Evolutionary conservation across 1,140 invertebrate species (phyloP).

Genomic region (Heliconius melpomene): DNA sequence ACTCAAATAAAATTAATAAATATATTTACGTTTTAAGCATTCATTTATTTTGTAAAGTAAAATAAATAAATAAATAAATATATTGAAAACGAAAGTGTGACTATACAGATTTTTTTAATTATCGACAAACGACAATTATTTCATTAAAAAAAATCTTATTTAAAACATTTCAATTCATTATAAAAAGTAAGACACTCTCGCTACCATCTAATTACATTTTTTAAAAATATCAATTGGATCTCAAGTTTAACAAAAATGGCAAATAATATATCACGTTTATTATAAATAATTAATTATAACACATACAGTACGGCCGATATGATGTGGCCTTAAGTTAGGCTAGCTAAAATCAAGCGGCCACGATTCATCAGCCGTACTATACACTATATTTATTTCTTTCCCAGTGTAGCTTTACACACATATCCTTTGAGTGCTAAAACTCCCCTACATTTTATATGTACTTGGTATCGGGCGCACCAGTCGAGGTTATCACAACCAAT

Average conservation of each 20-base stretch:
- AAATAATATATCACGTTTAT: slow-evolving; percentile 14
- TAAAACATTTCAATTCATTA: no score
- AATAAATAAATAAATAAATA: no score
- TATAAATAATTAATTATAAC: background rate
- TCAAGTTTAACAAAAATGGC: background rate
- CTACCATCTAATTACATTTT: background rate
- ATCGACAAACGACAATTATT: no score
- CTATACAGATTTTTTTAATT: no score
- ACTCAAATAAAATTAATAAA: no score
- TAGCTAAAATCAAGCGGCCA: no score
- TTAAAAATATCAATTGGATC: background rate
- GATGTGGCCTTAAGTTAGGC: no score
- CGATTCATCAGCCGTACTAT: background rate
- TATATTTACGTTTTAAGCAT: no score
- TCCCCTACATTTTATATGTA: slow-evolving; percentile 93
- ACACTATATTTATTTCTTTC: slow-evolving; percentile 29
- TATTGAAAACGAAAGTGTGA: no score
- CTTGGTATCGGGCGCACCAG: slow-evolving; percentile 92
- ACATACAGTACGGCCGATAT: background rate
- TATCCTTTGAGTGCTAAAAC: slow-evolving; percentile 94
- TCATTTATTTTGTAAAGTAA: no score
- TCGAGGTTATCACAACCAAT: slow-evolving; percentile 73
- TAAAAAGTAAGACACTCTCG: no score
- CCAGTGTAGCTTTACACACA: slow-evolving; percentile 70
- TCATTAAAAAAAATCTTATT: no score